phyloP scores from a whole-genome alignment of 2,797 vertebrate species.

The Podarcis siculus region DNA sequence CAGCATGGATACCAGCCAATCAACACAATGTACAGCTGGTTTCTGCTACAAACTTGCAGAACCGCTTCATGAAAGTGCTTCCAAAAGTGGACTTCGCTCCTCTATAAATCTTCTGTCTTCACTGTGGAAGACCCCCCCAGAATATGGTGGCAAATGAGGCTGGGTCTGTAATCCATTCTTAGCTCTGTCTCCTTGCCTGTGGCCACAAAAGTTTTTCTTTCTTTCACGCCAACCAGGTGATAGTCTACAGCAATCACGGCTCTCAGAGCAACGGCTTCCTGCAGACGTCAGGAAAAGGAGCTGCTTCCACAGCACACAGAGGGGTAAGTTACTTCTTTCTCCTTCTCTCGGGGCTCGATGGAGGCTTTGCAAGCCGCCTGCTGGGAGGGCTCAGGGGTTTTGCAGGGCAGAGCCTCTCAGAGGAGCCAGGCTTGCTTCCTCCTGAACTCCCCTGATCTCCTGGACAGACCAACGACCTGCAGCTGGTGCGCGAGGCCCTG shows the following conservation, averaged over 20 bases:
- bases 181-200: background rate
- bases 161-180: accelerated
- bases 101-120: background rate
- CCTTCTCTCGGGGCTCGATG: background rate
- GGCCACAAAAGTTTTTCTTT: background rate
- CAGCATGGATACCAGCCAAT: background rate
- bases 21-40: too few relatives aligned
- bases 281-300: conserved; percentile 77
- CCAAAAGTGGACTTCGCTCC: background rate
- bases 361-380: background rate
- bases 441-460: conserved; percentile 1
- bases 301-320: conserved; percentile 74
- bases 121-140: background rate
- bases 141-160: too few relatives aligned
- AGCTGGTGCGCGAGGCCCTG: conserved; percentile 91
- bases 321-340: conserved; percentile 78
- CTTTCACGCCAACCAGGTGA: conserved; percentile 61
- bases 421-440: background rate
- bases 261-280: conserved; percentile 89
- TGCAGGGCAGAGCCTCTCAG: background rate
- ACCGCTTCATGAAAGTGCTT: background rate
- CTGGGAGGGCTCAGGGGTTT: background rate
- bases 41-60: background rate
- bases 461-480: conserved; percentile 87
- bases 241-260: conserved; percentile 66